phyloP scores from a whole-genome alignment of 2,797 vertebrate species.

The Brachyrhaphis roseni region DNA sequence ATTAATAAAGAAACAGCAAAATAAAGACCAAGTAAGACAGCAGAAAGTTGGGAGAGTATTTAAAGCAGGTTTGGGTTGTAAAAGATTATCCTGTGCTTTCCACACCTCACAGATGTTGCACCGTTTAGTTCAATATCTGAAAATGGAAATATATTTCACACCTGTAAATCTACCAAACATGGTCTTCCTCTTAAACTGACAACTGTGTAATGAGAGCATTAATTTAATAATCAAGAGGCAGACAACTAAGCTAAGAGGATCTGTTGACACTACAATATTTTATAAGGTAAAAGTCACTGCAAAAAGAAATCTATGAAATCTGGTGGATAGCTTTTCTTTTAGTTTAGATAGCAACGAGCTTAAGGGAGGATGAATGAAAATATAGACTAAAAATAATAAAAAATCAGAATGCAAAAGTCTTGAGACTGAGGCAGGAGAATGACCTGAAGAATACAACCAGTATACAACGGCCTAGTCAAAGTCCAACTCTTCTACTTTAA shows the following conservation, averaged over 20 bases:
- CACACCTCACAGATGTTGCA: too few relatives aligned
- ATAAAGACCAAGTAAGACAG: too few relatives aligned
- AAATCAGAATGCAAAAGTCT: neutral
- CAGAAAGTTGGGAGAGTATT: too few relatives aligned
- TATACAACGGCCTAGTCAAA: neutral
- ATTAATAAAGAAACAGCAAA: too few relatives aligned
- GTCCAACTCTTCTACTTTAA: neutral
- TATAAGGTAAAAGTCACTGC: neutral
- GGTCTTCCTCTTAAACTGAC: neutral
- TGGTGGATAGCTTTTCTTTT: neutral
- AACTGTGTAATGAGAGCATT: neutral
- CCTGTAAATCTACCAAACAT: neutral
- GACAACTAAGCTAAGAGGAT: neutral
- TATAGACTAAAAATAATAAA: neutral
- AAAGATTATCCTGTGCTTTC: too few relatives aligned
- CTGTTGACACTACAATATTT: neutral
- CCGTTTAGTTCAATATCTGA: too few relatives aligned
- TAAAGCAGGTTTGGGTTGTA: too few relatives aligned
- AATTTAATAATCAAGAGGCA: neutral
- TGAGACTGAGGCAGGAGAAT: neutral
- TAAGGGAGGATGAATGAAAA: neutral
- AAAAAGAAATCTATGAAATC: neutral
- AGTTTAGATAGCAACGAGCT: neutral
- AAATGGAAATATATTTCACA: too few relatives aligned
- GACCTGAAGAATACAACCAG: neutral